phyloP scores from a whole-genome alignment of 2,113 vertebrate genomes.

The Solea solea region DNA sequence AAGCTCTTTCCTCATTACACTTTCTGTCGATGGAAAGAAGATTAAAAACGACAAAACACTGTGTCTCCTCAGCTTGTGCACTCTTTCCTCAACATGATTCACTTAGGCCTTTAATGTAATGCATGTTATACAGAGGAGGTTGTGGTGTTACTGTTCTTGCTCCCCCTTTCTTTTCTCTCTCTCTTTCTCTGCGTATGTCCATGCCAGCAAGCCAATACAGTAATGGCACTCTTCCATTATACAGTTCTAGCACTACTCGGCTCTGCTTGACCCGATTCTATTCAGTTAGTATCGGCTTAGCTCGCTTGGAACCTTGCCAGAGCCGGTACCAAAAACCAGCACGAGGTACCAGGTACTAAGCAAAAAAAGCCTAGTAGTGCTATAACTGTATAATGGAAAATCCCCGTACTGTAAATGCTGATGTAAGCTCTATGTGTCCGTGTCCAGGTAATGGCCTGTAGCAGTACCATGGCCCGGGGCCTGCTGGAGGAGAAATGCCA shows the following conservation, averaged over 20 bases:
- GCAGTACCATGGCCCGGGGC: constrained; percentile 60
- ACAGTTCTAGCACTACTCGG: too few relatives aligned
- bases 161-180: background rate
- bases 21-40: constrained; percentile 74
- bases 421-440: constrained; percentile 43
- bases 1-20: constrained; percentile 79
- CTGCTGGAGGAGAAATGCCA: constrained; percentile 70
- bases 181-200: constrained; percentile 3
- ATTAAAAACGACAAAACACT: constrained; percentile 69
- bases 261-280: too few relatives aligned
- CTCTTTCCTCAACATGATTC: constrained; percentile 43
- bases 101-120: constrained; percentile 56
- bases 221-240: background rate
- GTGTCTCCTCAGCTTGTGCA: constrained; percentile 36
- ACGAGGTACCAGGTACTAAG: too few relatives aligned
- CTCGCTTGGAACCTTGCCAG: too few relatives aligned
- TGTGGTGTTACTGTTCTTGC: constrained; percentile 4
- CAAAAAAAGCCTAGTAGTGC: too few relatives aligned
- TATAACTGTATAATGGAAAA: too few relatives aligned
- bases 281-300: too few relatives aligned
- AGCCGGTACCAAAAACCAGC: too few relatives aligned
- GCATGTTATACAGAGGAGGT: constrained; percentile 27
- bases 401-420: constrained; percentile 45
- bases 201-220: constrained; percentile 25
- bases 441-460: constrained; percentile 72